These are phyloP conservation scores for Parnassius mnemosyne DNA, from an alignment of 2,888 invertebrate species.

Conservation along the genomic window DNA sequence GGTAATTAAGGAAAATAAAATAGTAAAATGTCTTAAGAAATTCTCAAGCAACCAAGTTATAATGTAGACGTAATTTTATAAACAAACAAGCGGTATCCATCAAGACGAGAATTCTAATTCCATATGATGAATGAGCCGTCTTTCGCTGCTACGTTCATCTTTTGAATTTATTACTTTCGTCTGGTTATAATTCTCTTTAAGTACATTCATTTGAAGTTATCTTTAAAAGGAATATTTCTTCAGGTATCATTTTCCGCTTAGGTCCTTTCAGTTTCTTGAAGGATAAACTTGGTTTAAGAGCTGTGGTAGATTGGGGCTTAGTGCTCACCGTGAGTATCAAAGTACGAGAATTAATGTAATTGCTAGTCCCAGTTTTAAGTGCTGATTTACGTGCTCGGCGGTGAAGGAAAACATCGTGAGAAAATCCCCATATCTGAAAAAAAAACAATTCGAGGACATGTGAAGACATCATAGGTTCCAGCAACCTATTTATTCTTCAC, in stretches of 20 bases:
- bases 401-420: too few relatives aligned
- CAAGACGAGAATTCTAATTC: constrained; percentile 21
- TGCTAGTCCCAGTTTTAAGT: too few relatives aligned
- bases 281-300: neutral
- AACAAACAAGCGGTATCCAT: constrained; percentile 23
- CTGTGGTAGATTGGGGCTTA: neutral
- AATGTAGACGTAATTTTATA: constrained; percentile 10
- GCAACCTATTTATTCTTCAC: too few relatives aligned
- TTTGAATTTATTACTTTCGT: constrained; percentile 18
- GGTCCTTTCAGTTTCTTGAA: neutral
- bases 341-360: too few relatives aligned
- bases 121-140: constrained; percentile 23
- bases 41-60: neutral
- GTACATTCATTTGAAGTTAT: constrained; percentile 15
- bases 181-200: constrained; percentile 20
- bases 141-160: constrained; percentile 18
- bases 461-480: too few relatives aligned
- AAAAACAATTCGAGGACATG: too few relatives aligned
- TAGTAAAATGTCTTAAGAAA: too few relatives aligned
- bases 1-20: too few relatives aligned
- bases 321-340: too few relatives aligned
- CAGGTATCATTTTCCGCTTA: neutral
- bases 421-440: too few relatives aligned
- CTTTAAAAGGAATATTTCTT: constrained; percentile 8
- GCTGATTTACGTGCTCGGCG: too few relatives aligned